Evolutionary conservation across 1,140 invertebrate genomes (phyloP).

Genomic region (Eumeta japonica): DNA sequence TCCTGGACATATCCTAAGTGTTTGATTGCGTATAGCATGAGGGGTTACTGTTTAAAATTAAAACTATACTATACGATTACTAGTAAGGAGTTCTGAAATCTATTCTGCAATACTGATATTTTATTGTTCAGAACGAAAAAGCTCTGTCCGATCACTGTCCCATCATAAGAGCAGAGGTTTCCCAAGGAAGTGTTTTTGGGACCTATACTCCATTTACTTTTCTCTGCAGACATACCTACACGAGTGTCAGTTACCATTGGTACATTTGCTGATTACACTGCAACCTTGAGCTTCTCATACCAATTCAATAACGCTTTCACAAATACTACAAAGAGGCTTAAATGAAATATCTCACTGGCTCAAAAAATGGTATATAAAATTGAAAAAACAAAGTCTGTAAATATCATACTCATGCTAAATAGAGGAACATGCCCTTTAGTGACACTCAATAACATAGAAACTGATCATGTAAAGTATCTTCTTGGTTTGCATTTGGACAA

Average conservation of each 20-base stretch:
- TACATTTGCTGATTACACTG: background rate
- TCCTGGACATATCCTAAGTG: no score
- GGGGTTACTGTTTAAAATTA: no score
- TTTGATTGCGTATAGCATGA: no score
- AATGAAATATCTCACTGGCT: background rate
- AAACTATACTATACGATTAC: no score
- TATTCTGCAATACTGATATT: no score
- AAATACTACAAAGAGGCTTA: background rate
- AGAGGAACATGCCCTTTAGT: background rate
- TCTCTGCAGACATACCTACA: background rate
- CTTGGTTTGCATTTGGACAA: no score
- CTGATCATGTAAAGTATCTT: no score
- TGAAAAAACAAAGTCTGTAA: background rate
- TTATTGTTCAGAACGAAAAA: no score
- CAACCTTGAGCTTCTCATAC: background rate
- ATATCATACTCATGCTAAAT: background rate
- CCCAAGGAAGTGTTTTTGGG: constrained; percentile 2
- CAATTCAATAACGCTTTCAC: no score
- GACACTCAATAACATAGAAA: background rate
- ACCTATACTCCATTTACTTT: background rate
- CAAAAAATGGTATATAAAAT: constrained; percentile 3
- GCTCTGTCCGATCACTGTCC: no score
- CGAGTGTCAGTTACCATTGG: background rate
- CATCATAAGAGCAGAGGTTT: background rate
- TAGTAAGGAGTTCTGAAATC: no score